Percentiles rank a stretch among this genome's conserved stretches.
Evolutionary conservation across 2,888 invertebrate species (phyloP).

Genomic region (Dicycla oo): DNA sequence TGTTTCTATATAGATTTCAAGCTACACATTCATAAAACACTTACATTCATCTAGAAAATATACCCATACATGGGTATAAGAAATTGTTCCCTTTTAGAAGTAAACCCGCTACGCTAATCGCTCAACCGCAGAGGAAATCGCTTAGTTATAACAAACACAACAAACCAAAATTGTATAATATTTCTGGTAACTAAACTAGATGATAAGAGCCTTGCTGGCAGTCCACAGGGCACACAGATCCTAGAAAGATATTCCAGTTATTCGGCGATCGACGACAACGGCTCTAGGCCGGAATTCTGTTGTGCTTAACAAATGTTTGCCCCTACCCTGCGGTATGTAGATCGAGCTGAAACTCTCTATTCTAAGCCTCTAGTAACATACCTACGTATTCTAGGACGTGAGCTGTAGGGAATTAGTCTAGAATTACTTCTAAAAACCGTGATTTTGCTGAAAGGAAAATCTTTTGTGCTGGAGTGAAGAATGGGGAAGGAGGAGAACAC

Average conservation of each 20-base stretch:
- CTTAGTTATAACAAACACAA: slow-evolving; percentile 18
- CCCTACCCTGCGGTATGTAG: slow-evolving; percentile 69
- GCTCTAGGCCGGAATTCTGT: slow-evolving; percentile 71
- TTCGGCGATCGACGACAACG: slow-evolving; percentile 75
- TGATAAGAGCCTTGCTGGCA: slow-evolving; percentile 29
- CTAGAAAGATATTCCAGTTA: slow-evolving; percentile 77
- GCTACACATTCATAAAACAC: neutral
- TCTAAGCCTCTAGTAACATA: slow-evolving; percentile 52
- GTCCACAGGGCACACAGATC: slow-evolving; percentile 42
- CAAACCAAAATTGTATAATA: slow-evolving; percentile 17
- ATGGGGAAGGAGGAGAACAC: neutral
- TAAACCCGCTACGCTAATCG: neutral
- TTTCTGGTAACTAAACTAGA: slow-evolving; percentile 34
- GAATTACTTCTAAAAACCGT: slow-evolving; percentile 16
- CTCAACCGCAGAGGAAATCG: neutral
- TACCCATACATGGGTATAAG: neutral
- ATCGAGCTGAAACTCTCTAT: slow-evolving; percentile 64
- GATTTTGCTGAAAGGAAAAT: slow-evolving; percentile 10
- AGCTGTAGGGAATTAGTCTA: slow-evolving; percentile 33
- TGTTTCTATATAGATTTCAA: neutral
- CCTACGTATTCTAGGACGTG: slow-evolving; percentile 33
- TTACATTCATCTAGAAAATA: neutral
- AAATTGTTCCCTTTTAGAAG: neutral
- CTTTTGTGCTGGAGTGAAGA: slow-evolving; percentile 19
- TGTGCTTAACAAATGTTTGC: slow-evolving; percentile 72